Evolutionary conservation across 2,888 invertebrate species (phyloP).

Genomic region (Vandiemenella viatica): DNA sequence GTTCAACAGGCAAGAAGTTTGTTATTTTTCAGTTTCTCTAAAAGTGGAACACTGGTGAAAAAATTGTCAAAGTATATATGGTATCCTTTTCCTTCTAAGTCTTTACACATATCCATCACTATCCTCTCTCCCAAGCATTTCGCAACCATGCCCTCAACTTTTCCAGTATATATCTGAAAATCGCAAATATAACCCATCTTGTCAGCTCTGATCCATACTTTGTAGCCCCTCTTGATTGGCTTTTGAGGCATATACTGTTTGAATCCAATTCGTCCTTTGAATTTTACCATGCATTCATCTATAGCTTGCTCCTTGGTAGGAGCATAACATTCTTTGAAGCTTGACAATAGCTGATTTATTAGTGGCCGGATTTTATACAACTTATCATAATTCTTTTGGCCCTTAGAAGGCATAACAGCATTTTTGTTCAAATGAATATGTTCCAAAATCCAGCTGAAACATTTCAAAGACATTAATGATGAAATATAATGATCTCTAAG

Average conservation of each 20-base stretch:
- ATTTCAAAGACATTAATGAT: conserved; percentile 14
- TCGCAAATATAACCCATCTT: conserved; percentile 18
- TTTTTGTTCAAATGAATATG: conserved; percentile 7
- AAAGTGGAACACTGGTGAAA: conserved; percentile 19
- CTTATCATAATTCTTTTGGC: conserved; percentile 5
- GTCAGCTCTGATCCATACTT: conserved; percentile 19
- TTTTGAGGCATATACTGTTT: conserved; percentile 21
- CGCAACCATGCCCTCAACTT: conserved; percentile 15
- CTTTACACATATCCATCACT: conserved; percentile 18
- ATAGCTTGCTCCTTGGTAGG: conserved; percentile 3
- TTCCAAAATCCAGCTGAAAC: conserved; percentile 12
- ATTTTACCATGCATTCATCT: conserved; percentile 20
- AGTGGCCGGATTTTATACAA: conserved; percentile 8
- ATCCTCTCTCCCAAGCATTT: conserved; percentile 19
- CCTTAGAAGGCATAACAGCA: neutral
- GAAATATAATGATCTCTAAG: conserved; percentile 16
- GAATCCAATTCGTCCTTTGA: conserved; percentile 19
- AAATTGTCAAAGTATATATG: conserved; percentile 22
- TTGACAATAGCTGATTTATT: neutral
- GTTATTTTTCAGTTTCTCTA: conserved; percentile 13
- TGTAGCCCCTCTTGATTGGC: conserved; percentile 21
- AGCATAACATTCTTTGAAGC: neutral
- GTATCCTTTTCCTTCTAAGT: conserved; percentile 17
- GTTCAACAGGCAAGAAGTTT: conserved; percentile 18
- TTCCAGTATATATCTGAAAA: conserved; percentile 22